A percentile compares a stretch with the other conserved stretches of the same genome.
Conservation (phyloP, 2,888 invertebrate species). For the Melinaea marsaeus region DNA sequence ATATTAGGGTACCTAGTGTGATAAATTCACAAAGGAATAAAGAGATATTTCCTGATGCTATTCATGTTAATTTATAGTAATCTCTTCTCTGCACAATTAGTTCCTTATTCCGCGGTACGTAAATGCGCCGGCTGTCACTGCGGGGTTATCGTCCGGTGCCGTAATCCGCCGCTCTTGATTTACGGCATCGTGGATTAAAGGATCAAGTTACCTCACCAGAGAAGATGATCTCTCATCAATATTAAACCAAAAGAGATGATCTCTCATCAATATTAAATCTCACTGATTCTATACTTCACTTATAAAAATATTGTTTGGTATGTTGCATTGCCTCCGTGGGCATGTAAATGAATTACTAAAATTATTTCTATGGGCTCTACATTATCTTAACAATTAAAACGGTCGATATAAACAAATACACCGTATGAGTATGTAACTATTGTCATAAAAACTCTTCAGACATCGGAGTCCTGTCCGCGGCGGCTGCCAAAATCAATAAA, state of each 20-base stretch:
- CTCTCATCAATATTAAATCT: no score
- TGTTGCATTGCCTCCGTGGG: background rate
- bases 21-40: no score
- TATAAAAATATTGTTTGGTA: no score
- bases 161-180: constrained; percentile 2
- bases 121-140: background rate
- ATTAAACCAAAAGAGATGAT: background rate
- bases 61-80: no score
- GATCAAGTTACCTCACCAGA: constrained; percentile 1
- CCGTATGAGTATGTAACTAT: background rate
- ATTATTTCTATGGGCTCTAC: no score
- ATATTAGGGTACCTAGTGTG: no score
- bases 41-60: no score
- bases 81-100: background rate
- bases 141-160: background rate
- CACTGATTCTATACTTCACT: no score
- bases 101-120: background rate
- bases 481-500: constrained; percentile 10
- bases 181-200: background rate
- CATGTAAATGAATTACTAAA: background rate
- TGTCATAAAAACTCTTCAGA: constrained; percentile 3
- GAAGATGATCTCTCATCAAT: background rate
- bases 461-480: background rate
- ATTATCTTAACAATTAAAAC: no score
- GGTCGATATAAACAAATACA: no score